Base-by-base conservation (phyloP, 2,797 vertebrate genomes). In the Telmatherina bonti region DNA sequence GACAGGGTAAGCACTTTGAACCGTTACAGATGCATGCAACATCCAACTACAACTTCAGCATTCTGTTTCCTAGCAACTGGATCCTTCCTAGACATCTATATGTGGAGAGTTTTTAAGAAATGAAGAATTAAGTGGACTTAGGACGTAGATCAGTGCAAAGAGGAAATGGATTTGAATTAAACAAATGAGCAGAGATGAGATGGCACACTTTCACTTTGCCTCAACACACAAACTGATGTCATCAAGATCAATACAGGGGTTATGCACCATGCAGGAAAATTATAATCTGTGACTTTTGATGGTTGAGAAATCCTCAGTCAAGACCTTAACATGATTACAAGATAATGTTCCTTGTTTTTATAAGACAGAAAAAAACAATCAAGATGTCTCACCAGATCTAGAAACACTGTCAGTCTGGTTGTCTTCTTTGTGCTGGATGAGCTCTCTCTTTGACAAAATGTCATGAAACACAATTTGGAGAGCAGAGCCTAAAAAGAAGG, bases 1-100 rank as follows among this genome's bases (percentile, higher is more conserved):
- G 15, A 70, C 74, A 67, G 81, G 76, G 35, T 70, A 53, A 76
- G 47, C 73, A 85, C 90, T 93, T 87, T 92, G 78, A 92, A 91
- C 68, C 79, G 76, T 86, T 78, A 78, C 79, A 87, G 72, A 92
- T 85, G 72, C 77, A 84, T 70, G 72, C 66, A 29, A 65, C 81
- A 86, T 78, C 75, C 86, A 76, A 85, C 87, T 81, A 74, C 72
- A 84, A 84, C 91, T 74, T 65, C 90, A 90, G 84, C 85, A 87
- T 92, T 85, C 85, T 66, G 94, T 94, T 94, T 86, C 94, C 91
- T 93, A 93, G 94, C 92, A 94, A 95, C 94, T 66, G 63, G 38
- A 61, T 78, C 76, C 79, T 84, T 93, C 90, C 85, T 62, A 89
- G 80, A 88, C 78, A 90, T 80, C 70, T 80, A 72, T 76, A 73